These are phyloP conservation scores for Melikaiella ostensackeni DNA, from an alignment of 2,888 invertebrate species.

Conservation along the genomic window DNA sequence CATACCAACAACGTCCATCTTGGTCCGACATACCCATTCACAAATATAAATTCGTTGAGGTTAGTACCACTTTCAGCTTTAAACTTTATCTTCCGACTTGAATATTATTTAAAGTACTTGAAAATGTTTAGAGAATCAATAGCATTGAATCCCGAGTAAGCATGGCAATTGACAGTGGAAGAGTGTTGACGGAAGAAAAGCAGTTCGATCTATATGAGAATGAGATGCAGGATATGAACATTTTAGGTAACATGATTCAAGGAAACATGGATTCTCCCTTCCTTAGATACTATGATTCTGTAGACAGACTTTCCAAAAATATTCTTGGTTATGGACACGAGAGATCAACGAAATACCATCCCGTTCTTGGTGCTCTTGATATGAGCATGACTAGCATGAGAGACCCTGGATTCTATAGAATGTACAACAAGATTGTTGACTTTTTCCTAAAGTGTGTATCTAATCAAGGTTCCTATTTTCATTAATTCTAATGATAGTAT, in stretches of 20 bases:
- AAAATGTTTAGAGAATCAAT: constrained; percentile 63
- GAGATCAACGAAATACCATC: constrained; percentile 68
- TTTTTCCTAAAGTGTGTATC: constrained; percentile 72
- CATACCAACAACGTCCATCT: constrained; percentile 74
- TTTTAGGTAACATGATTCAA: constrained; percentile 79
- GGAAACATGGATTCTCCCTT: constrained; percentile 77
- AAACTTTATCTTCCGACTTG: not conserved
- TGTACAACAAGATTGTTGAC: constrained; percentile 81
- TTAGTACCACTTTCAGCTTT: constrained; percentile 41
- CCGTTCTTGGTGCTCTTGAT: constrained; percentile 81
- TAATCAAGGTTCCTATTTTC: not conserved
- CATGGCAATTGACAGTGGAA: constrained; percentile 67
- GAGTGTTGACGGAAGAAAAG: constrained; percentile 58
- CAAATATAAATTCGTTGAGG: constrained; percentile 58
- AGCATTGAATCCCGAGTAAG: constrained; percentile 63
- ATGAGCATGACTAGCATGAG: constrained; percentile 82
- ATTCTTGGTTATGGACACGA: constrained; percentile 71
- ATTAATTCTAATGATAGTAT: not conserved
- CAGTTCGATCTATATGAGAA: constrained; percentile 40
- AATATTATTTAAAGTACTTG: not conserved
- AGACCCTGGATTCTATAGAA: constrained; percentile 84
- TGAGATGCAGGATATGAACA: constrained; percentile 77
- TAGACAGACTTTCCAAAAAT: constrained; percentile 79
- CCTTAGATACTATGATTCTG: constrained; percentile 78
- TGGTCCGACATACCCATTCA: constrained; percentile 56